Evolutionary conservation across 2,888 invertebrate genomes (phyloP), one percentile per base, ranked within the genome.

Genomic region (Dryobota labecula): DNA sequence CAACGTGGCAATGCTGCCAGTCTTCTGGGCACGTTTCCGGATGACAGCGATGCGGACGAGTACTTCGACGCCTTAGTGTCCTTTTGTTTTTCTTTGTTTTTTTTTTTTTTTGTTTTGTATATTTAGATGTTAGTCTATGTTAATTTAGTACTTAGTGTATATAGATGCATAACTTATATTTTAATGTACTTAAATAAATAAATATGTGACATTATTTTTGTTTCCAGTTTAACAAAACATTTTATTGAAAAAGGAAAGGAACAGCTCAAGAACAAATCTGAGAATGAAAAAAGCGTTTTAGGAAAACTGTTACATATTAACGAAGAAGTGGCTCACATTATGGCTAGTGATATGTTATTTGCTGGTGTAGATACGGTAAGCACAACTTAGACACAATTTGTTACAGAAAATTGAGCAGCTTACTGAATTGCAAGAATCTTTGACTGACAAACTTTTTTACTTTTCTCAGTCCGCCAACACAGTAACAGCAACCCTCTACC

Each of bases 331-430:
- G 97, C 97, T 0, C 87, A 96, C 33, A 96, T 97, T 33, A 97
- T 97, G 96, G 97, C 97, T 2, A 92, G 96, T 78, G 97, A 98
- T 83, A 96, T 97, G 96, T 85, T 97, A 51, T 94, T 96, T 56
- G 97, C 97, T 36, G 97, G 97, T 60, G 95, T 97, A n/a, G 97
- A 97, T 90, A 97, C 97, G 76, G 97, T 98, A 91, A 92, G 80
- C 4, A 49, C 1, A 41, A 47, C 15, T 43, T 11, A 18, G 1
- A 41, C 6, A 49, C 1, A 24, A 38, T 38, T 47, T 67, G 15
- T 15, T 15, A 11, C 2, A 27, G 1, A 27, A 27, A 20, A 20
- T 0, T 2, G 0, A 8, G 0, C 20, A 18, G 3, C 1, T 30
- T 45, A 20, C 1, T 36, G 3, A 41, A 36, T 38, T 20, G 1